Evolutionary conservation across 53 echinoderm and acorn worm genomes (phyloP), one percentile per base, ranked within the genome.

Genomic region (Holothuria leucospilota): DNA sequence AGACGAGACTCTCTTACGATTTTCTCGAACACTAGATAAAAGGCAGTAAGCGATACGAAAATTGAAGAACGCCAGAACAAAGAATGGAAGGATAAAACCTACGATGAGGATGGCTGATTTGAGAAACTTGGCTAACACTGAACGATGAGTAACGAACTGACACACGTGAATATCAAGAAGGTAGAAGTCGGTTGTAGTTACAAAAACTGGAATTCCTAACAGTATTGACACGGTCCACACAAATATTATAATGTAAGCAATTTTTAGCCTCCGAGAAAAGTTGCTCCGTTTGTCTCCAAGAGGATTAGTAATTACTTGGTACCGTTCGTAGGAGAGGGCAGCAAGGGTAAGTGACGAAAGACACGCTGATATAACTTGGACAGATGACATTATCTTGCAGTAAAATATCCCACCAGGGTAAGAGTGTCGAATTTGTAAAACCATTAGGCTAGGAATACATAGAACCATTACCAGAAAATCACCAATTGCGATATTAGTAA

Each of bases 251-350:
- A 21, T 41, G 12, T 20, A 23, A 4, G 46, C 38, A 11, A 21
- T 7, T 41, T 73, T 73, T 4, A 73, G 74, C 11, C 74, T 10
- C 8, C n/a, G 38, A 8, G 74, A 73, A 25, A 67, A 67, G 27
- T 15, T 28, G 39, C 42, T 23, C 21, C 42, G 39, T 23, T 39
- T 34, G 18, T 34, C 38, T 14, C 74, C 46, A 8, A 73, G 74
- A 15, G 74, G 74, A 6, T 73, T 73, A 20, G 74, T 73, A 18
- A 73, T 73, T 23, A 73, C 74, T 41, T 73, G 74, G 74, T 73
- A 73, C 9, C 74, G 27, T 20, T 73, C 74, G 42, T 41, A 73
- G 39, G 74, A 73, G n/a, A 73, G 74, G 46, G 74, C 74, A 12
- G 74, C 74, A 12, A 73, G 46, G 23, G 74, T 73, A 6, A 73